A percentile compares a stretch with the other conserved stretches of the same genome.
Conservation (phyloP, 1,140 invertebrate genomes). For the Octopus bimaculoides region DNA sequence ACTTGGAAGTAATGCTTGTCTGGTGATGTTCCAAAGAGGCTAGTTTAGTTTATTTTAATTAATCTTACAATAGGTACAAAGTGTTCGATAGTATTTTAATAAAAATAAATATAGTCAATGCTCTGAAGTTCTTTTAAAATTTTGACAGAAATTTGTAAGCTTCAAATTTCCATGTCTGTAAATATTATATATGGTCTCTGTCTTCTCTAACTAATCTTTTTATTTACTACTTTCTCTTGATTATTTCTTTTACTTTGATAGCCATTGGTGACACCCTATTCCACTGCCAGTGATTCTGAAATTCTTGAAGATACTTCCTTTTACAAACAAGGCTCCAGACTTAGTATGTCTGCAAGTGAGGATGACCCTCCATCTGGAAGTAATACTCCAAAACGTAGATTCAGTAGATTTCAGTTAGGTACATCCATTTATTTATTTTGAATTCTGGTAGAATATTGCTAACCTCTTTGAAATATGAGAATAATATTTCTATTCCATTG, state of each 20-base stretch:
- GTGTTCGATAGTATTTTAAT: no score
- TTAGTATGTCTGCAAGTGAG: conserved; percentile 47
- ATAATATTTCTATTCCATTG: no score
- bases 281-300: conserved; percentile 52
- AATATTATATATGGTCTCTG: background rate
- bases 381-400: conserved; percentile 47
- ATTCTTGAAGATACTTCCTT: conserved; percentile 41
- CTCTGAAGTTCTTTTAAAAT: background rate
- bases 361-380: conserved; percentile 46
- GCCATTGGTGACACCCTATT: conserved; percentile 36
- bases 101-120: no score
- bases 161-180: background rate
- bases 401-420: conserved; percentile 53
- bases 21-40: no score
- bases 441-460: background rate
- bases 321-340: conserved; percentile 39
- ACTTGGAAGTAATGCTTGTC: no score
- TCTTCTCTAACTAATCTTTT: background rate
- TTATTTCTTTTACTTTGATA: conserved; percentile 11
- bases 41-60: no score
- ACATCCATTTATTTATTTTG: background rate
- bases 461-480: background rate
- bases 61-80: no score
- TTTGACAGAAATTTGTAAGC: background rate
- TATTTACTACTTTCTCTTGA: background rate